These are phyloP conservation scores for Osmoderma eremita DNA, from an alignment of 2,888 invertebrate genomes.

Conservation along the genomic window DNA sequence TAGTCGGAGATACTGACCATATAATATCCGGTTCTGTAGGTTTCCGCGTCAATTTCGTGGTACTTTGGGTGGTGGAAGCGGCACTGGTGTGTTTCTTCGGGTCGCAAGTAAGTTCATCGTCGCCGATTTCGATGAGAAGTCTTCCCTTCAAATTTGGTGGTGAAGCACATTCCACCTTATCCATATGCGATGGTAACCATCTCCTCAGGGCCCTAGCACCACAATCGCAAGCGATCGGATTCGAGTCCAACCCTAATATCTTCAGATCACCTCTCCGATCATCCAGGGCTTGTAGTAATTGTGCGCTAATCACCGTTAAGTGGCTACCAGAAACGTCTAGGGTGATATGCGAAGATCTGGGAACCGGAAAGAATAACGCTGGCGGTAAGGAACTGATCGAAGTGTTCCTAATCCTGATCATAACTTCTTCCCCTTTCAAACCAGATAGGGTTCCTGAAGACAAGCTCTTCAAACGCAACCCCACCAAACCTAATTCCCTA, in stretches of 20 bases:
- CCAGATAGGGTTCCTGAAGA: constrained; percentile 88
- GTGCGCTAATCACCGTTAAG: constrained; percentile 79
- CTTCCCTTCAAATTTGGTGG: constrained; percentile 78
- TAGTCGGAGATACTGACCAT: constrained; percentile 84
- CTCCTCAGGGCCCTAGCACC: constrained; percentile 80
- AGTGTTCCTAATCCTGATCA: constrained; percentile 82
- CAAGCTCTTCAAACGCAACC: constrained; percentile 78
- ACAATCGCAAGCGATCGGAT: constrained; percentile 89
- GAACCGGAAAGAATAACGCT: constrained; percentile 86
- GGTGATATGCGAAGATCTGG: constrained; percentile 82
- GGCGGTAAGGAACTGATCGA: constrained; percentile 82
- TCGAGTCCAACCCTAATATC: constrained; percentile 78
- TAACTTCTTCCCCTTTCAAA: constrained; percentile 76
- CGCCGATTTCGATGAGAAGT: constrained; percentile 78
- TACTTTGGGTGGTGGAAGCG: constrained; percentile 62
- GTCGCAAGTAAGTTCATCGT: constrained; percentile 85
- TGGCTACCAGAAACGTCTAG: constrained; percentile 84
- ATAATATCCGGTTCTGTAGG: constrained; percentile 88
- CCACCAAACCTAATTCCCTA: constrained; percentile 77
- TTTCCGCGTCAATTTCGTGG: constrained; percentile 68
- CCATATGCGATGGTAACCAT: constrained; percentile 78
- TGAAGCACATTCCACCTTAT: constrained; percentile 69
- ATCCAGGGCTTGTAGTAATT: constrained; percentile 82
- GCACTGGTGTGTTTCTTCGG: constrained; percentile 69
- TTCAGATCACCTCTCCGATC: constrained; percentile 81